A percentile compares a stretch with the other conserved stretches of the same genome.
Conservation (phyloP, 2,888 invertebrate genomes). For the Ochropleura plecta region DNA sequence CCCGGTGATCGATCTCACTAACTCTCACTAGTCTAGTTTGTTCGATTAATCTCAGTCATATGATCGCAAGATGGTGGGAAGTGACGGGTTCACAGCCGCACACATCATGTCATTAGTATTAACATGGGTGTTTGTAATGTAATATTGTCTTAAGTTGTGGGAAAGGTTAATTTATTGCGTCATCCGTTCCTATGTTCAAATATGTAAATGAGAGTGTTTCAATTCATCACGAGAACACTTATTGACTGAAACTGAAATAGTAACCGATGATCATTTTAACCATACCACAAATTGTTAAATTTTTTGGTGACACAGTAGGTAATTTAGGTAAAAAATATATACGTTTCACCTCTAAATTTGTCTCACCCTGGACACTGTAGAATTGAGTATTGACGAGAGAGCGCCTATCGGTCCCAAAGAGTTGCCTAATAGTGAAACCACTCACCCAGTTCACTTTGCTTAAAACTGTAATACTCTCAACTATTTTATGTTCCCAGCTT, state of each 20-base stretch:
- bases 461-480: not conserved
- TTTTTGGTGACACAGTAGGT: no score
- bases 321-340: not conserved
- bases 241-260: not conserved
- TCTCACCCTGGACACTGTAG: constrained; percentile 1
- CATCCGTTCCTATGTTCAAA: constrained; percentile 1
- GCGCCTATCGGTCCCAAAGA: constrained; percentile 23
- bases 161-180: not conserved
- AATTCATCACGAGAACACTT: not conserved
- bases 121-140: constrained; percentile 14
- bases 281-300: not conserved
- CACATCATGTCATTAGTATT: constrained; percentile 2
- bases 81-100: constrained; percentile 9
- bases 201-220: not conserved
- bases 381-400: constrained; percentile 27
- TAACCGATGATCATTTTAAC: not conserved
- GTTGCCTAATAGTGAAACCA: not conserved
- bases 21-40: constrained; percentile 23
- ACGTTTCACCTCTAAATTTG: constrained; percentile 15
- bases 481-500: constrained; percentile 21
- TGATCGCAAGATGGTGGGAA: constrained; percentile 21
- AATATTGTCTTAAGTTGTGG: constrained; percentile 22
- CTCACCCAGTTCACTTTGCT: not conserved
- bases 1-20: constrained; percentile 33
- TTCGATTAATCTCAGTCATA: constrained; percentile 30